Percentiles rank a stretch among this genome's conserved stretches.
Conservation (phyloP, 2,797 vertebrate species). For the Rachycentron canadum region DNA sequence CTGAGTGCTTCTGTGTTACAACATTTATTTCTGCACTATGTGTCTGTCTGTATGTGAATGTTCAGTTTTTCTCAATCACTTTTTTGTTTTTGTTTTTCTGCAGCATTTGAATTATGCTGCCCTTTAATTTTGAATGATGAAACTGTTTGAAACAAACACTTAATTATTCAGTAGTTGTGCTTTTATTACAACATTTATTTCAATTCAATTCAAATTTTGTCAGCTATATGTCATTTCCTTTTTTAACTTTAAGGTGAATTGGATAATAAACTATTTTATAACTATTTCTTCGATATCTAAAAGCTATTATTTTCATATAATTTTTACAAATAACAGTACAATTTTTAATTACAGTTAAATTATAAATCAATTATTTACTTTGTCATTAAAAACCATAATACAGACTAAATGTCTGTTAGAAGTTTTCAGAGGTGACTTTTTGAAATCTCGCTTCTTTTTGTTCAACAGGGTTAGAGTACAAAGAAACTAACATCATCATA, state of each 20-base stretch:
- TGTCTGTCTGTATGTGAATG: conserved; percentile 1
- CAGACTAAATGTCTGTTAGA: neutral
- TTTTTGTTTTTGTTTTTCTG: neutral
- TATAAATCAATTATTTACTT: neutral
- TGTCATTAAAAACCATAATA: neutral
- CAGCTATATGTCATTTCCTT: neutral
- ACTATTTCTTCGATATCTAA: neutral
- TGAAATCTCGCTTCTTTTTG: too few species aligned
- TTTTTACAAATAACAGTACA: too few species aligned
- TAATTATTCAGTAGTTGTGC: neutral
- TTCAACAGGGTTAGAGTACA: too few species aligned
- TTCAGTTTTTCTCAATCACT: neutral
- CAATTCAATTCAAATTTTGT: neutral
- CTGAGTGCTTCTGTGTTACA: conserved; percentile 30
- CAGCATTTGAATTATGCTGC: neutral
- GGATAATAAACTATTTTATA: neutral
- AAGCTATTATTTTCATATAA: neutral
- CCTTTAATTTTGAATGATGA: neutral
- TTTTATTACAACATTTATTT: neutral
- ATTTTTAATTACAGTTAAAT: too few species aligned
- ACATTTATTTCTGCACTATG: conserved; percentile 29
- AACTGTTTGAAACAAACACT: fast-evolving
- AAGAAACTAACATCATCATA: neutral
- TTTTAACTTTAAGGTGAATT: too few species aligned
- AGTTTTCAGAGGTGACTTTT: neutral